Evolutionary conservation across 2,113 vertebrate genomes (phyloP).

Genomic region (Cricetomys ansorgei): DNA sequence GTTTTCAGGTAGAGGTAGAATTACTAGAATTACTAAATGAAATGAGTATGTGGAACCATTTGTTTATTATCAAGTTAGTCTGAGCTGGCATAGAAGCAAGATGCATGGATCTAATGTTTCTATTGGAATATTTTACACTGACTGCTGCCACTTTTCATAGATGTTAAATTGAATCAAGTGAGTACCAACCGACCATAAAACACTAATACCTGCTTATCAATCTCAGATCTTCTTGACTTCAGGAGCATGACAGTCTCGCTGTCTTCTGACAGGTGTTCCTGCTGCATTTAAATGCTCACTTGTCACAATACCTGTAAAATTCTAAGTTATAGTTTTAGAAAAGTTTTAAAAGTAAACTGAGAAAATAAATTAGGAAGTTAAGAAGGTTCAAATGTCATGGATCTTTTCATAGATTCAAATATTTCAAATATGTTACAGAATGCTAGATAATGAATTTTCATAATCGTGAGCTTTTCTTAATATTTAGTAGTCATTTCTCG

Average conservation of each 20-base stretch:
- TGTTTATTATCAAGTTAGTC: constrained; percentile 28
- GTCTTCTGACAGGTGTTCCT: constrained; percentile 35
- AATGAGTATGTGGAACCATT: constrained; percentile 25
- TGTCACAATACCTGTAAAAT: neutral
- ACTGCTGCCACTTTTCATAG: neutral
- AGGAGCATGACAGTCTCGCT: constrained; percentile 37
- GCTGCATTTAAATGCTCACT: constrained; percentile 26
- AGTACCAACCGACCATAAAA: constrained; percentile 41
- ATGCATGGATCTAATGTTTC: neutral
- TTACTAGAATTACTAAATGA: constrained; percentile 48
- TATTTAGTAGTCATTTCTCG: neutral
- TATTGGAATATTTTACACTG: neutral
- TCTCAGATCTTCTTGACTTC: constrained; percentile 32
- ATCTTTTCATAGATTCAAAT: constrained; percentile 2
- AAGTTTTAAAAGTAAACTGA: constrained; percentile 13
- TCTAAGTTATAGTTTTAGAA: constrained; percentile 15
- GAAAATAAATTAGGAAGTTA: neutral
- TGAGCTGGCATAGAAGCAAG: neutral
- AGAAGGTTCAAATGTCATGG: neutral
- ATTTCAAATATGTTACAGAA: neutral
- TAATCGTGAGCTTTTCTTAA: neutral
- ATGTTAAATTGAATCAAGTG: constrained; percentile 51
- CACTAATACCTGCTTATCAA: constrained; percentile 61
- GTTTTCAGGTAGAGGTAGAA: constrained; percentile 9
- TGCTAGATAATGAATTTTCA: neutral